Conservation (phyloP, 35 echinoderm and acorn worm species). For the Eucidaris tribuloides region DNA sequence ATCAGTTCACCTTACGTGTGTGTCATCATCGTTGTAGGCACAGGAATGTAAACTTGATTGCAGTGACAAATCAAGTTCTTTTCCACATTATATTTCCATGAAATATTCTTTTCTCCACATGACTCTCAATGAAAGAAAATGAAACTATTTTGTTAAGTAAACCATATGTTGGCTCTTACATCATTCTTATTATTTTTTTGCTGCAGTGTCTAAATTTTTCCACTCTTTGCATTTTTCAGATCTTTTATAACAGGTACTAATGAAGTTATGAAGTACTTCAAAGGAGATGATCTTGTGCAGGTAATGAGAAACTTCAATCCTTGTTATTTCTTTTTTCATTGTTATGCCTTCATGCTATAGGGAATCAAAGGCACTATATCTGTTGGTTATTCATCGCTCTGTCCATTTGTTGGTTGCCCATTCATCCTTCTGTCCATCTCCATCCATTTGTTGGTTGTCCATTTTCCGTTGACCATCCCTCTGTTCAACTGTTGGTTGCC, state of each 20-base stretch:
- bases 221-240: constrained; percentile 14
- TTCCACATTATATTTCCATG: too few relatives aligned
- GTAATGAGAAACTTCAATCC: not conserved
- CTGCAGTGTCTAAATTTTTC: too few relatives aligned
- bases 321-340: not conserved
- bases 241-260: constrained; percentile 27
- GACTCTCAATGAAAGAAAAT: too few relatives aligned
- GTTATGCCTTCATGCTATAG: not conserved
- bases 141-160: too few relatives aligned
- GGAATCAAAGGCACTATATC: not conserved
- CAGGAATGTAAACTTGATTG: too few relatives aligned
- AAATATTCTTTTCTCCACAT: too few relatives aligned
- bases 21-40: too few relatives aligned
- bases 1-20: too few relatives aligned
- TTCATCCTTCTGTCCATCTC: not conserved
- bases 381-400: not conserved
- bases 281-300: constrained; percentile 18
- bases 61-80: too few relatives aligned
- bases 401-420: not conserved
- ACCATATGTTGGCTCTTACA: too few relatives aligned
- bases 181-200: too few relatives aligned
- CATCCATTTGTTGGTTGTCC: not conserved
- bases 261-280: constrained; percentile 33
- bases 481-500: not conserved
- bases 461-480: not conserved